Conservation (phyloP, 2,113 vertebrate species). For the Cettia cetti region DNA sequence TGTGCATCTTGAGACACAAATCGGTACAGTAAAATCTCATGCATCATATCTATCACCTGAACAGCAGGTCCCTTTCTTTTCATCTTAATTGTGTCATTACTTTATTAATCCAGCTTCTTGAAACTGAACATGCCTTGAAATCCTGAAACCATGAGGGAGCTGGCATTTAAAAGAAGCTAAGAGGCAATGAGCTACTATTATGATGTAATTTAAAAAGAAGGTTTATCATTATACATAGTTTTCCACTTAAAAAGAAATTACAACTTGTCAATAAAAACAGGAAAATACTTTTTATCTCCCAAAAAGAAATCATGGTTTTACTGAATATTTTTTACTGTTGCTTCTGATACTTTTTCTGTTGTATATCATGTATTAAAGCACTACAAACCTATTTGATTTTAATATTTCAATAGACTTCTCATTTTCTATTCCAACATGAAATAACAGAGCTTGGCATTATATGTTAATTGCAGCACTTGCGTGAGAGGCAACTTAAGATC, state of each 20-base stretch:
- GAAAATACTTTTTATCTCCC: not conserved
- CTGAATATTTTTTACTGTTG: not conserved
- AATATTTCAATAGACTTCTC: not conserved
- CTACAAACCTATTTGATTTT: not conserved
- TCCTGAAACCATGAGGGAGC: not conserved
- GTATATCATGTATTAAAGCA: not conserved
- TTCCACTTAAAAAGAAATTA: not conserved
- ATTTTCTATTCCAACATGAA: not conserved
- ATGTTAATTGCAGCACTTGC: not conserved
- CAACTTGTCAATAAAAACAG: no score
- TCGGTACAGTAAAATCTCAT: not conserved
- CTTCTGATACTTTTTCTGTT: not conserved
- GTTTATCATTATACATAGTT: not conserved
- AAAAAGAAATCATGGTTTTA: not conserved
- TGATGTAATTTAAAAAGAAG: not conserved
- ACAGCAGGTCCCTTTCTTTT: not conserved
- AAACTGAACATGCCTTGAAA: not conserved
- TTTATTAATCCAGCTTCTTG: not conserved
- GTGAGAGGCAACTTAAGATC: not conserved
- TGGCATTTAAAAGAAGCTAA: not conserved
- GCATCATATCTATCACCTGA: not conserved
- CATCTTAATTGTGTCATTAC: not conserved
- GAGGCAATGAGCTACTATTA: not conserved
- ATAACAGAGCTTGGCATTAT: not conserved
- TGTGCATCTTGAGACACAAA: not conserved